Conservation (phyloP, 1,140 invertebrate species). For the Protaetia brevitarsis region DNA sequence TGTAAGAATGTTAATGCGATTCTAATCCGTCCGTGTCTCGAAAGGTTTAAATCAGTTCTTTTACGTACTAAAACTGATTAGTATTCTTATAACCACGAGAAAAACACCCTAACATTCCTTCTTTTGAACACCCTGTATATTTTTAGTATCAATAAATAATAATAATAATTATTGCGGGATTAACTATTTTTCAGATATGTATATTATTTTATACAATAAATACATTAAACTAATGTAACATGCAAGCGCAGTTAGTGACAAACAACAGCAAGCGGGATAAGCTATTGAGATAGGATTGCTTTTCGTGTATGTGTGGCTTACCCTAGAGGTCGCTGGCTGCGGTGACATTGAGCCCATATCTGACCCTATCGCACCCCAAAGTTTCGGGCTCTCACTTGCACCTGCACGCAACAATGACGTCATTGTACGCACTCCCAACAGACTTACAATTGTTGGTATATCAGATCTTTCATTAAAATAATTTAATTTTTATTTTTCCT, state of each 20-base stretch:
- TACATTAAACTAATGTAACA: conserved; percentile 15
- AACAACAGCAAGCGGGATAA: conserved; percentile 36
- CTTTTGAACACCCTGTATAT: neutral
- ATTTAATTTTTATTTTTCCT: neutral
- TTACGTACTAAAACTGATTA: too few relatives aligned
- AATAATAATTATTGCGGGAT: neutral
- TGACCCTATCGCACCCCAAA: conserved; percentile 51
- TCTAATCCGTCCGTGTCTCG: too few relatives aligned
- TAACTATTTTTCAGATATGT: neutral
- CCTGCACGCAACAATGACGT: conserved; percentile 50
- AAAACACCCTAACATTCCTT: neutral
- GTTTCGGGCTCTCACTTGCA: conserved; percentile 53
- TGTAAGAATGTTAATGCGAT: too few relatives aligned
- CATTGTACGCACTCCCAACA: conserved; percentile 48
- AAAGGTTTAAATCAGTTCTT: too few relatives aligned
- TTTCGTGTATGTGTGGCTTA: conserved; percentile 55
- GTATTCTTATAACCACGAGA: too few relatives aligned
- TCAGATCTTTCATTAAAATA: too few relatives aligned
- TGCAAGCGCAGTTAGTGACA: conserved; percentile 33
- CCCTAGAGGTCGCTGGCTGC: conserved; percentile 57
- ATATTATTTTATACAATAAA: neutral
- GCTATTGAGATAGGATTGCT: conserved; percentile 28
- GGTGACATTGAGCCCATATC: conserved; percentile 52
- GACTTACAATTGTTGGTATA: conserved; percentile 34
- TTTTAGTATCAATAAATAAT: neutral